Evolutionary conservation across 2,797 vertebrate species (phyloP).

Genomic region (Diplodus sargus): DNA sequence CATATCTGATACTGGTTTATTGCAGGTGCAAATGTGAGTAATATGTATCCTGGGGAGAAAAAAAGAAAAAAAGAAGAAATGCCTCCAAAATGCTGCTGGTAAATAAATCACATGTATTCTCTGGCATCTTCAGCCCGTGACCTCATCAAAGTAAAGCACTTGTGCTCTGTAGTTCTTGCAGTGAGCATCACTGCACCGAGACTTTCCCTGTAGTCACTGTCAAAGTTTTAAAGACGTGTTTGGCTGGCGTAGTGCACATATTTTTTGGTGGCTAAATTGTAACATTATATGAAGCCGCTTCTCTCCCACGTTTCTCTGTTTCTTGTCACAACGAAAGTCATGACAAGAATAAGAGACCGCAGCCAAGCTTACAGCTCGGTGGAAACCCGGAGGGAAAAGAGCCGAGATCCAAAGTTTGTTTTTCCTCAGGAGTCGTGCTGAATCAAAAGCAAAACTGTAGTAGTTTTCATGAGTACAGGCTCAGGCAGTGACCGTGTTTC

Average conservation of each 20-base stretch:
- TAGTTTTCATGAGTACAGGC: not conserved
- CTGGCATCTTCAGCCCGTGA: conserved; percentile 18
- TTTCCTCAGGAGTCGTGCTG: not conserved
- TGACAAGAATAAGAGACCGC: not conserved
- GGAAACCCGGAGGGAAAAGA: not conserved
- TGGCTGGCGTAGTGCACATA: conserved; percentile 2
- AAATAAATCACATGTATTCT: conserved; percentile 53
- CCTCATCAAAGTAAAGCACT: conserved; percentile 37
- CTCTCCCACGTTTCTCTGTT: not conserved
- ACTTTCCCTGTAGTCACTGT: conserved; percentile 18
- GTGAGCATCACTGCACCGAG: not conserved
- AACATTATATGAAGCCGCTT: not conserved
- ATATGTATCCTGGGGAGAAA: conserved; percentile 48
- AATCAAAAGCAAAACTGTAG: not conserved
- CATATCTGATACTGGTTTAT: conserved; percentile 58
- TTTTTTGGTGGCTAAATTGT: conserved; percentile 13
- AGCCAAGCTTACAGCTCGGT: not conserved
- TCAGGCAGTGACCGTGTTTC: not conserved
- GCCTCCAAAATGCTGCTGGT: conserved; percentile 34
- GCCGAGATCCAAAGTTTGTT: not conserved
- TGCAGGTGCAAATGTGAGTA: conserved; percentile 54
- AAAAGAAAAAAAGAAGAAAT: conserved; percentile 19
- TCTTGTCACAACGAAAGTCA: not conserved
- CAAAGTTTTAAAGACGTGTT: conserved; percentile 28
- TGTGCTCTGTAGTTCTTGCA: conserved; percentile 25